These are phyloP conservation scores for Macroglossus sobrinus DNA, from an alignment of 2,113 vertebrate species.

Conservation along the genomic window DNA sequence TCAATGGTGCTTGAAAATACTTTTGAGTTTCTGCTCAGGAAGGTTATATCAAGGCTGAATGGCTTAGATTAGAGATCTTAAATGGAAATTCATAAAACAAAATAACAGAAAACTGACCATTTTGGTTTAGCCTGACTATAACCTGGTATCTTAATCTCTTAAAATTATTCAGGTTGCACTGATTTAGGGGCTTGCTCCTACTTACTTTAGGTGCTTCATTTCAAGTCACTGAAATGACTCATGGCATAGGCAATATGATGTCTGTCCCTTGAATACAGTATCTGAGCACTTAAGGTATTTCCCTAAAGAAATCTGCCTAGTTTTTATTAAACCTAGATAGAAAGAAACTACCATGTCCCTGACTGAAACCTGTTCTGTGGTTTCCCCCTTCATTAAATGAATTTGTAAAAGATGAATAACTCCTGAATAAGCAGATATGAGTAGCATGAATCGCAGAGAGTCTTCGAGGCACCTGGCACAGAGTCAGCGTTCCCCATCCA, in stretches of 20 bases:
- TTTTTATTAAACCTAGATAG: neutral
- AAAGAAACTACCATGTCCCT: neutral
- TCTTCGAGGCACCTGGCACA: neutral
- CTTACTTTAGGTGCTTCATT: neutral
- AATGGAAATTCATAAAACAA: neutral
- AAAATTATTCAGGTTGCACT: neutral
- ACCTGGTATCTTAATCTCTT: neutral
- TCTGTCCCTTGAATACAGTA: neutral
- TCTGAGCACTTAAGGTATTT: neutral
- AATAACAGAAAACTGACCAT: neutral
- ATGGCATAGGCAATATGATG: neutral
- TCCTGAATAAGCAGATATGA: neutral
- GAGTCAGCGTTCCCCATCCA: fast-evolving
- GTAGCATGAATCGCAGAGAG: neutral
- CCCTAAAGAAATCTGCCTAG: neutral
- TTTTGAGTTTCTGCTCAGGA: neutral
- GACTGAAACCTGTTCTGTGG: neutral
- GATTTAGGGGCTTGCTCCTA: neutral
- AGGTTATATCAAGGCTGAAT: neutral
- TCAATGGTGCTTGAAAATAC: slow-evolving; percentile 12
- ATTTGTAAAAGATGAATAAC: neutral
- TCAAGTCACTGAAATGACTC: neutral
- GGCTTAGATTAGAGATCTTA: neutral
- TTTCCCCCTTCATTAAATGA: neutral
- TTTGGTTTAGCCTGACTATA: neutral